Conservation (phyloP, 1,140 invertebrate genomes). For the Eurytemora carolleeae region DNA sequence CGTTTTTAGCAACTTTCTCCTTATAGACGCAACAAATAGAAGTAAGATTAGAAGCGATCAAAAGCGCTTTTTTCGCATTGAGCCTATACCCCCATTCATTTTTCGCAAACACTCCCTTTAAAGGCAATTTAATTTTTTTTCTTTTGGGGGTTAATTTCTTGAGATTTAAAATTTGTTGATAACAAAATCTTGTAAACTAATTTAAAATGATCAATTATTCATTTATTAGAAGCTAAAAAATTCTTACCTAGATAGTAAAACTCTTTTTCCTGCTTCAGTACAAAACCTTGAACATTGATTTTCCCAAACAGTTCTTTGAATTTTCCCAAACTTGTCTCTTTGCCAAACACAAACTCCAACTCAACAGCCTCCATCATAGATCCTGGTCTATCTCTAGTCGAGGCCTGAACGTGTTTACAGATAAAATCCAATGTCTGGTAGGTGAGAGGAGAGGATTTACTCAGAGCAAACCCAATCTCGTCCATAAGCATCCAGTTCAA, state of each 20-base stretch:
- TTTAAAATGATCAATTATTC: too few relatives aligned
- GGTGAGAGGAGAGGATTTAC: neutral
- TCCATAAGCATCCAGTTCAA: conserved; percentile 12
- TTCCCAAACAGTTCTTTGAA: conserved; percentile 3
- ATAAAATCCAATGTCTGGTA: neutral
- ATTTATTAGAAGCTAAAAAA: neutral
- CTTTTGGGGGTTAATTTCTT: too few relatives aligned
- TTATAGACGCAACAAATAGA: too few relatives aligned
- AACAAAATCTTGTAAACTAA: too few relatives aligned
- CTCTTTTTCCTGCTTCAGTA: neutral
- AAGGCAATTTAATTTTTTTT: too few relatives aligned
- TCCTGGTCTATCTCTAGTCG: conserved; percentile 7
- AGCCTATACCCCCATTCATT: too few relatives aligned
- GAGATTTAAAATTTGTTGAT: too few relatives aligned
- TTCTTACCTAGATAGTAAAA: conserved; percentile 1
- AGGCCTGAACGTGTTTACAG: conserved; percentile 1
- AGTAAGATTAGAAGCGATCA: too few relatives aligned
- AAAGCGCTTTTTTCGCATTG: too few relatives aligned
- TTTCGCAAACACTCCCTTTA: too few relatives aligned
- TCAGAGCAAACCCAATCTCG: conserved; percentile 7
- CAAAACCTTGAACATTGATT: neutral
- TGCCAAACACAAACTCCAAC: conserved; percentile 6
- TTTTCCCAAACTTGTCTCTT: neutral
- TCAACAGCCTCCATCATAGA: neutral
- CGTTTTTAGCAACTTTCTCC: too few relatives aligned